Conservation (phyloP, 2,113 vertebrate genomes). For the Caracal caracal region DNA sequence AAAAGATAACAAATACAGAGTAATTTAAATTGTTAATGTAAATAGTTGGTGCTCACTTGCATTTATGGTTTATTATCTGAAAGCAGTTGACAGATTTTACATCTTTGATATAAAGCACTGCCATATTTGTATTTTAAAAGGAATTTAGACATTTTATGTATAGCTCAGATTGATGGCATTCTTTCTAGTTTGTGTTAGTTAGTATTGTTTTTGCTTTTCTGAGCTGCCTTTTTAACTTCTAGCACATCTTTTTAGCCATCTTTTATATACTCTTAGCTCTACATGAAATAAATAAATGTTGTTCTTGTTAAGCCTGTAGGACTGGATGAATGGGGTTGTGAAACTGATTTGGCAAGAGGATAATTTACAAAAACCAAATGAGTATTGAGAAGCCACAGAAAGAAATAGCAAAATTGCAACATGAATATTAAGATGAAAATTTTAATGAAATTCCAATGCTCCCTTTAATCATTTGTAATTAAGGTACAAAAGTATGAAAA, state of each 20-base stretch:
- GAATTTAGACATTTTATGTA: conserved; percentile 77
- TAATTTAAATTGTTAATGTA: conserved; percentile 73
- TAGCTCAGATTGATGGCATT: conserved; percentile 74
- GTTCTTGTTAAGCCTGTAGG: conserved; percentile 70
- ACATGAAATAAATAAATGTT: conserved; percentile 47
- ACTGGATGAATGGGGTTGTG: conserved; percentile 68
- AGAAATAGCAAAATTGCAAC: conserved; percentile 51
- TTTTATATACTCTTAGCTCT: conserved; percentile 63
- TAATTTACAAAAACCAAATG: conserved; percentile 45
- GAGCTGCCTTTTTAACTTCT: conserved; percentile 66
- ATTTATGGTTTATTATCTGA: conserved; percentile 69
- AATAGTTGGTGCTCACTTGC: conserved; percentile 72
- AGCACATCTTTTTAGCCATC: conserved; percentile 51
- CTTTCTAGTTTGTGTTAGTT: conserved; percentile 55
- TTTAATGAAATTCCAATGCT: conserved; percentile 15
- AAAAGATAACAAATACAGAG: conserved; percentile 79
- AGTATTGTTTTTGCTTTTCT: conserved; percentile 66
- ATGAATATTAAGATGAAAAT: background rate
- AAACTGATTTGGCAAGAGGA: conserved; percentile 70
- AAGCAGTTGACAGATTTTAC: conserved; percentile 71
- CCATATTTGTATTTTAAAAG: conserved; percentile 81
- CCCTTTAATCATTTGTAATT: conserved; percentile 50
- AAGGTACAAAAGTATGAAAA: conserved; percentile 39
- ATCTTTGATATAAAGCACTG: conserved; percentile 81
- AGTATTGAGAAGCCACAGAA: conserved; percentile 67